These are phyloP conservation scores for Oryzaephilus surinamensis DNA, from an alignment of 1,140 invertebrate genomes.

Conservation along the genomic window DNA sequence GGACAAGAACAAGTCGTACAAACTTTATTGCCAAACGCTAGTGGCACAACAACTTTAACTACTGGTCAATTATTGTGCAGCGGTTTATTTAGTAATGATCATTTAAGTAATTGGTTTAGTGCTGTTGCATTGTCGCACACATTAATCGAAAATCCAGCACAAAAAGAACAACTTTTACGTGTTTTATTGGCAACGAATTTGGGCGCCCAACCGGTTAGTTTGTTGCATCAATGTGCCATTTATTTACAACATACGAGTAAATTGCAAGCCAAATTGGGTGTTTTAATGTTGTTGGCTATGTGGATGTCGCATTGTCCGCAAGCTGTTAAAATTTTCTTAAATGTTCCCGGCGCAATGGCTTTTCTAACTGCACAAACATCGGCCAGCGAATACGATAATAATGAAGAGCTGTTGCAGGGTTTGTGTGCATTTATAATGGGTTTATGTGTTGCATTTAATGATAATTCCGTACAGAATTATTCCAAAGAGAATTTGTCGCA, in stretches of 20 bases:
- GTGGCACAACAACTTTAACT: constrained; percentile 41
- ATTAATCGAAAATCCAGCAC: constrained; percentile 76
- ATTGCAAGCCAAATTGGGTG: constrained; percentile 80
- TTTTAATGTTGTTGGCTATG: constrained; percentile 80
- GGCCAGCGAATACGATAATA: constrained; percentile 73
- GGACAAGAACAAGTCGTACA: constrained; percentile 80
- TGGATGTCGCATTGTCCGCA: constrained; percentile 81
- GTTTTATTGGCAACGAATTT: constrained; percentile 83
- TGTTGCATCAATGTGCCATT: constrained; percentile 78
- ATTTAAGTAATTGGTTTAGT: constrained; percentile 96
- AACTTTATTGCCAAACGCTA: constrained; percentile 71
- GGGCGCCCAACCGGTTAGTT: constrained; percentile 71
- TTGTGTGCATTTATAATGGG: constrained; percentile 91
- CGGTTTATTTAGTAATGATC: constrained; percentile 82
- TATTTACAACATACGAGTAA: constrained; percentile 78
- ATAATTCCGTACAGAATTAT: constrained; percentile 71
- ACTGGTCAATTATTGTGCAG: constrained; percentile 89
- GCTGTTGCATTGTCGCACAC: constrained; percentile 83
- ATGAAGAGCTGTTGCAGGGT: constrained; percentile 63
- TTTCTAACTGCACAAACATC: constrained; percentile 71
- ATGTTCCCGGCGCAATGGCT: constrained; percentile 64
- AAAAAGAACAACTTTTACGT: constrained; percentile 87
- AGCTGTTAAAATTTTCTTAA: constrained; percentile 76
- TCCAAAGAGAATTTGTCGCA: constrained; percentile 72
- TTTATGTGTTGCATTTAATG: constrained; percentile 86